Percentiles rank a stretch among this genome's conserved stretches.
These are phyloP conservation scores for Pterobdella sp. DNA, from an alignment of 2,888 invertebrate species.

Conservation along the genomic window DNA sequence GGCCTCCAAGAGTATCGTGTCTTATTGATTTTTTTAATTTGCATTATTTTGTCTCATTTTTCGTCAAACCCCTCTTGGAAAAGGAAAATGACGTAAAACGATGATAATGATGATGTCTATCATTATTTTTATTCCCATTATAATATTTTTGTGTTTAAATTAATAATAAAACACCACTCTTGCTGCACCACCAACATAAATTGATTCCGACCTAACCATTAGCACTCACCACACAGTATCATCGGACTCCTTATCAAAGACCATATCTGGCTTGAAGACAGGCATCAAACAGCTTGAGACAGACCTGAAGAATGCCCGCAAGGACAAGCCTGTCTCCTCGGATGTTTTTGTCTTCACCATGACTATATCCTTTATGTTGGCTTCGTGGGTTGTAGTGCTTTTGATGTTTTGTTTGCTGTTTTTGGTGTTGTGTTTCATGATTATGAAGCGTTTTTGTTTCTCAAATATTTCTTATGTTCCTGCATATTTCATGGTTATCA, in stretches of 20 bases:
- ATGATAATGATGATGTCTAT: not conserved
- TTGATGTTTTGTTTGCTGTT: no score
- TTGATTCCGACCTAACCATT: not conserved
- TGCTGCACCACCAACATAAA: no score
- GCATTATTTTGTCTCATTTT: no score
- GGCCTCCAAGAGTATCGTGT: constrained; percentile 64
- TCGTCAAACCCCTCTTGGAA: no score
- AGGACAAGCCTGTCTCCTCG: constrained; percentile 54
- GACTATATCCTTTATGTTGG: constrained; percentile 70
- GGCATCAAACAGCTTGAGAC: constrained; percentile 80
- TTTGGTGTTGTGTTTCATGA: no score
- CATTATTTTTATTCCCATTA: not conserved
- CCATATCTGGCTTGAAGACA: constrained; percentile 69
- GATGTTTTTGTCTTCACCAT: constrained; percentile 71
- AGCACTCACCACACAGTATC: constrained; percentile 47
- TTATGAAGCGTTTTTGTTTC: no score
- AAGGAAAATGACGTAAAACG: no score
- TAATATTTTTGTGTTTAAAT: not conserved
- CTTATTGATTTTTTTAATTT: no score
- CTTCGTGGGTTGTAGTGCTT: no score
- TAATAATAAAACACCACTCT: no score
- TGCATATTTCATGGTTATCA: not conserved
- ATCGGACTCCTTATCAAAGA: constrained; percentile 52
- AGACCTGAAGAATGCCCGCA: constrained; percentile 77
- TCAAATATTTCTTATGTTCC: not conserved